These are phyloP conservation scores for Eidolon helvum DNA, from an alignment of 2,113 vertebrate genomes.

Conservation along the genomic window DNA sequence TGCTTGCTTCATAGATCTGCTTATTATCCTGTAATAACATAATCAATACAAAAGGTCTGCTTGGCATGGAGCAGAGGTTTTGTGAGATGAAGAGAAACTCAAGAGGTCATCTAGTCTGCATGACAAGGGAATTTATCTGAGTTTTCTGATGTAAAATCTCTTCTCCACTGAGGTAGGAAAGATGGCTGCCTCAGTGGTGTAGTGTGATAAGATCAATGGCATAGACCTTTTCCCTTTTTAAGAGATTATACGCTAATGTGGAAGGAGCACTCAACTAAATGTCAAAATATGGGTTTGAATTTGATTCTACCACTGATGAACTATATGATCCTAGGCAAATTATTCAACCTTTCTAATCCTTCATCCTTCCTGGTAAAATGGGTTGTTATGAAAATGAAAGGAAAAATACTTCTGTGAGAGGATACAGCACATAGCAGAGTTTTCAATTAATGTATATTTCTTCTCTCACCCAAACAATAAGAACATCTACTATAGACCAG, in stretches of 20 bases:
- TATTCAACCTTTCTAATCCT: not conserved
- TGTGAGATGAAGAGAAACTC: not conserved
- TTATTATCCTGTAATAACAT: conserved; percentile 57
- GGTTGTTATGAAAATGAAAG: not conserved
- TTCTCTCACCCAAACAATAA: not conserved
- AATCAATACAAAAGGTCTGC: not conserved
- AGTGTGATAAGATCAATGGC: not conserved
- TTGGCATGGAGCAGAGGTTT: not conserved
- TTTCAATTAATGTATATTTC: not conserved
- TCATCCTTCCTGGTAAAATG: not conserved
- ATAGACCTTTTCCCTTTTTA: not conserved
- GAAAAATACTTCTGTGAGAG: not conserved
- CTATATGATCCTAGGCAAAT: not conserved
- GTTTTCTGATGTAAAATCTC: not conserved
- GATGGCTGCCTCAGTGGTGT: fast-evolving
- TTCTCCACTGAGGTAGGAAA: not conserved
- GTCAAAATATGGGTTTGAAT: not conserved
- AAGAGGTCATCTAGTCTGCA: not conserved
- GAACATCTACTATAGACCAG: not conserved
- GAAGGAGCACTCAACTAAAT: not conserved
- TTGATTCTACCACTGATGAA: not conserved
- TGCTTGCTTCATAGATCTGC: conserved; percentile 56
- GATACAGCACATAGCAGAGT: not conserved
- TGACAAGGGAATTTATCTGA: not conserved
- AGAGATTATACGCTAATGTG: not conserved